Evolutionary conservation across 2,113 vertebrate species (phyloP), one percentile per base, ranked within the genome.

Genomic region (Melospiza georgiana): DNA sequence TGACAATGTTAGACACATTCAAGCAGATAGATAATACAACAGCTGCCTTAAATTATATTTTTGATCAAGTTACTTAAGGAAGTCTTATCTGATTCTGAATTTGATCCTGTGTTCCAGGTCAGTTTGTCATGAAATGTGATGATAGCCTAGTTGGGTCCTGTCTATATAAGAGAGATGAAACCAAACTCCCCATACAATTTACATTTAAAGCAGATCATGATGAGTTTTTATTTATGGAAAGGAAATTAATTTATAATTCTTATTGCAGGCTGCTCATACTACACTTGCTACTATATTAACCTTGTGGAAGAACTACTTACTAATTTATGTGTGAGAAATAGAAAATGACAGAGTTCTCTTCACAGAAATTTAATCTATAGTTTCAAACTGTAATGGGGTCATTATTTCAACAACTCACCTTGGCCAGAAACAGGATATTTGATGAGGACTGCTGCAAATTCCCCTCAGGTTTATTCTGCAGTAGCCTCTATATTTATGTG

Each of bases 371-470:
- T 65, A 58, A 62, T 82, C 54, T 31, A 3, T 46, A 30, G 35
- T 75, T 91, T 84, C 30, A 54, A 24, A 79, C 28, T 73, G 27
- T 49, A 87, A 91, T 15, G n/a, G 20, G 19, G 18, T 76, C 31
- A 87, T 52, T 75, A 89, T 66, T 87, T 93, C 59, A 77, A 66
- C 43, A 87, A 95, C 87, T 96, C 81, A 95, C 90, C 93, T 96
- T 85, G 55, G 80, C 46, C 39, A 93, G 13, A 79, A 39, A 83
- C 28, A 82, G 49, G 49, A 68, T 44, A 66, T 86, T 63, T 86
- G 46, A 89, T 49, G 81, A 89, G 54, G 44, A 59, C 58, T 95
- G 57, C 87, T 90, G 77, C 62, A 90, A 77, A 90, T 92, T 89
- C 68, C 89, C 61, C 52, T 92, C 43, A 55, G 75, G 61, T 80